Evolutionary conservation across 2,888 invertebrate genomes (phyloP), one percentile per base, ranked within the genome.

Genomic region (Octonoba sinensis): DNA sequence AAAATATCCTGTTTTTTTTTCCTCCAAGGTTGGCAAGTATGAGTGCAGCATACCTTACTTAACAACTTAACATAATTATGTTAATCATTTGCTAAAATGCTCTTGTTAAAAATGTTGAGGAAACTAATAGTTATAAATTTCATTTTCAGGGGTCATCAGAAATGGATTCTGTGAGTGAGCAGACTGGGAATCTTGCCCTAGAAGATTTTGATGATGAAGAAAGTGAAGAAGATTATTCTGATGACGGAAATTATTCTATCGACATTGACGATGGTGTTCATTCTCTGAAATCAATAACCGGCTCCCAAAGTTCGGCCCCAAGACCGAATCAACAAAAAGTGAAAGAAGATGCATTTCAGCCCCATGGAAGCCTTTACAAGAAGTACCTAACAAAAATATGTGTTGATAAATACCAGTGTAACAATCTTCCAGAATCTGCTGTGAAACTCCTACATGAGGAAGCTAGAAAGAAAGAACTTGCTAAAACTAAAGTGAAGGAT

Each of bases 401-500:
- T 16, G 36, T 81, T 16, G 72, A 74, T 27, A 81, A 77, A 18
- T 81, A 76, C 22, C 47, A 62, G 16, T 46, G 54, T 44, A 12
- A 51, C 18, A 36, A 16, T 27, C 13, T 57, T 12, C 57, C 71
- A n/a, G 22, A n/a, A 57, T 44, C 15, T 49, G 69, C 49, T 12
- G 16, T 49, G 27, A 70, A 67, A n/a, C 13, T 65, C 1, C 12
- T 78, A 20, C n/a, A 66, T 46, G 65, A 74, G 22, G 46, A 60
- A 6, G 51, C 24, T 20, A 54, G 47, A 44, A 65, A 64, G 20
- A 59, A 59, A 44, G 72, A 73, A 18, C n/a, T 47, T 0, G 27
- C 36, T 2, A 71, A 51, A 16, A 54, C 67, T 13, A 46, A 84
- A 36, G 49, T 83, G 0, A 86, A 85, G 72, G 86, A 86, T 54